phyloP scores from a whole-genome alignment of 2,888 invertebrate species.

The Caenorhabditis virilis region DNA sequence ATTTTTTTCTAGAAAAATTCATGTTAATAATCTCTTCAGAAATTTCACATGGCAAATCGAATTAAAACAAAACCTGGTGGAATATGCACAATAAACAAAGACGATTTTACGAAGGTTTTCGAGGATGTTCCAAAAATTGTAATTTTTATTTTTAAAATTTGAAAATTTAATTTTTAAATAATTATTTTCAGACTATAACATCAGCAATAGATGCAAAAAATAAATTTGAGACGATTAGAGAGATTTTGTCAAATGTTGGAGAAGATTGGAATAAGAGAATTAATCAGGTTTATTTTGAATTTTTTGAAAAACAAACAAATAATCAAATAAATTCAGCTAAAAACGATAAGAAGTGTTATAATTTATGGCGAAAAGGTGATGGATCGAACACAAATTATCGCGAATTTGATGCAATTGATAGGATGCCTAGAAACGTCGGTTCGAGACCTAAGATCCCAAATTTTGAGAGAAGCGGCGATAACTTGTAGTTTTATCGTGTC shows the following conservation, averaged over 20 bases:
- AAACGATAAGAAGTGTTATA: conserved; percentile 18
- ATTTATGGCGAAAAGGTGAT: conserved; percentile 22
- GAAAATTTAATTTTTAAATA: not conserved
- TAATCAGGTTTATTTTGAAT: not conserved
- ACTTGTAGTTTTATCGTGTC: conserved; percentile 29
- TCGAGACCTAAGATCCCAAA: conserved; percentile 26
- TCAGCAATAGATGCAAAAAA: not conserved
- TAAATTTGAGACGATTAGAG: conserved; percentile 6
- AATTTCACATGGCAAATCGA: conserved; percentile 3
- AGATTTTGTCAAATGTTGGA: conserved; percentile 13
- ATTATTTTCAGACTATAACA: not conserved
- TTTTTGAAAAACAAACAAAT: not conserved
- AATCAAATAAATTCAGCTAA: conserved; percentile 11
- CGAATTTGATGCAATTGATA: conserved; percentile 9
- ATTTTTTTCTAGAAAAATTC: not conserved
- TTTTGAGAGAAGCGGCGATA: conserved; percentile 30
- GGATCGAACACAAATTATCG: conserved; percentile 19
- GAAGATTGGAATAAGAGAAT: conserved; percentile 33
- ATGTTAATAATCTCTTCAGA: conserved; percentile 10
- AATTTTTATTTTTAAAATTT: conserved; percentile 1
- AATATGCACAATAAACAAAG: conserved; percentile 17
- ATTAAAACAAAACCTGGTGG: conserved; percentile 22
- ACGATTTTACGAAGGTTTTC: conserved; percentile 28
- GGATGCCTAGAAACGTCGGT: conserved; percentile 24
- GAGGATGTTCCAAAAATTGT: conserved; percentile 30